Conservation (phyloP, 2,888 invertebrate genomes). For the Amphipyra berbera region DNA sequence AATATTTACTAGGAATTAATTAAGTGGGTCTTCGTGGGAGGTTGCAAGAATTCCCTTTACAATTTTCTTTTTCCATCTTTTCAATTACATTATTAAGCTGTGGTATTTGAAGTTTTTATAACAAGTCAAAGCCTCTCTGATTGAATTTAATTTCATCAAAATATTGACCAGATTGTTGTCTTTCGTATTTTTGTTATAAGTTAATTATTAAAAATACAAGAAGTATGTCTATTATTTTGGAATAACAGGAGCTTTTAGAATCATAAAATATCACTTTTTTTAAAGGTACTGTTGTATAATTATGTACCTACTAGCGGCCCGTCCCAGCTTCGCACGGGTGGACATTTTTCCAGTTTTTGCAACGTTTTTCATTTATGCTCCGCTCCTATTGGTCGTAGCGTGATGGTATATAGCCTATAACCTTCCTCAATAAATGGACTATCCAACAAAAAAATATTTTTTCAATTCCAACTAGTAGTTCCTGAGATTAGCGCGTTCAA, state of each 20-base stretch:
- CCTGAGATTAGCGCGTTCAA: too few relatives aligned
- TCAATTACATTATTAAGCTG: conserved; percentile 52
- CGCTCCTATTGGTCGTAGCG: too few relatives aligned
- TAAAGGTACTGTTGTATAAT: too few relatives aligned
- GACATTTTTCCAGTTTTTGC: too few relatives aligned
- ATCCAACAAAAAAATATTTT: too few relatives aligned
- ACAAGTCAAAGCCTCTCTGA: conserved; percentile 46
- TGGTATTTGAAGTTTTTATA: conserved; percentile 52
- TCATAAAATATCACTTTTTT: too few relatives aligned
- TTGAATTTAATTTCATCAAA: conserved; percentile 34
- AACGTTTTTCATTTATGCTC: too few relatives aligned
- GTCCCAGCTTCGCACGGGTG: too few relatives aligned
- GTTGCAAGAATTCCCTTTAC: conserved; percentile 20
- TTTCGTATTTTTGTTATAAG: conserved; percentile 15
- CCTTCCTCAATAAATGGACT: too few relatives aligned
- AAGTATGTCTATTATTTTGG: not conserved
- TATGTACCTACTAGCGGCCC: too few relatives aligned
- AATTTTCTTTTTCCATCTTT: conserved; percentile 36
- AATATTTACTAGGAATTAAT: conserved; percentile 39
- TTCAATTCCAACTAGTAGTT: too few relatives aligned
- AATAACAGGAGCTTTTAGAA: not conserved
- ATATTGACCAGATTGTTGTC: conserved; percentile 15
- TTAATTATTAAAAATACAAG: not conserved
- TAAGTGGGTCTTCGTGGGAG: conserved; percentile 26
- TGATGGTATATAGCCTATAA: too few relatives aligned